Percentiles rank a stretch among this genome's conserved stretches.
These are phyloP conservation scores for Ypsolopha sequella DNA, from an alignment of 2,888 invertebrate genomes.

Conservation along the genomic window DNA sequence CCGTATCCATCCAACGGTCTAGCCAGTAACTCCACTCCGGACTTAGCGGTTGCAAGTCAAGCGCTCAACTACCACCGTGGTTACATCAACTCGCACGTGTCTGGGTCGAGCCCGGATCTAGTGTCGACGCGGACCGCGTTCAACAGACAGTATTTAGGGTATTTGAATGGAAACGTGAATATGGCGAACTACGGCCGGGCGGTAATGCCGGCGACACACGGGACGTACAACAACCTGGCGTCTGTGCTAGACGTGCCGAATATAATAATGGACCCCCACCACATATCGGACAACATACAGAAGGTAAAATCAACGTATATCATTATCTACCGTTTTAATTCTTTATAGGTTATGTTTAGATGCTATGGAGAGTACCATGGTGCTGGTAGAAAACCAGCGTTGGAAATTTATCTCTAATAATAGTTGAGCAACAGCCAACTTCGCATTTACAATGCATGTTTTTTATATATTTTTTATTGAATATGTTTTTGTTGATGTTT, in stretches of 20 bases:
- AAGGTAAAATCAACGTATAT: constrained; percentile 23
- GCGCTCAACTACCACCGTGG: constrained; percentile 59
- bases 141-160: constrained; percentile 56
- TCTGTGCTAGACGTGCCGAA: constrained; percentile 65
- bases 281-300: constrained; percentile 71
- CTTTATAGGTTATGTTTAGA: too few species aligned
- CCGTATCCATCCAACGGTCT: constrained; percentile 83
- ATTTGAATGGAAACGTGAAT: constrained; percentile 37
- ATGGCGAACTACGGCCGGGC: constrained; percentile 41
- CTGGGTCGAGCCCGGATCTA: constrained; percentile 83
- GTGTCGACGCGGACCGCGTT: constrained; percentile 79
- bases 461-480: too few species aligned
- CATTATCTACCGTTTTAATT: too few species aligned
- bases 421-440: too few species aligned
- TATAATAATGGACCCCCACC: constrained; percentile 71
- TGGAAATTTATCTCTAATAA: too few species aligned
- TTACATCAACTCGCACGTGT: constrained; percentile 70
- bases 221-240: constrained; percentile 80
- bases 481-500: too few species aligned
- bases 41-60: constrained; percentile 81
- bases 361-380: too few species aligned
- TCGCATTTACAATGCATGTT: too few species aligned
- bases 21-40: constrained; percentile 89
- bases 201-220: constrained; percentile 69
- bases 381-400: too few species aligned